A percentile compares a stretch with the other conserved stretches of the same genome.
Evolutionary conservation across 1,140 invertebrate species (phyloP).

Genomic region (Mylabris phalerata): DNA sequence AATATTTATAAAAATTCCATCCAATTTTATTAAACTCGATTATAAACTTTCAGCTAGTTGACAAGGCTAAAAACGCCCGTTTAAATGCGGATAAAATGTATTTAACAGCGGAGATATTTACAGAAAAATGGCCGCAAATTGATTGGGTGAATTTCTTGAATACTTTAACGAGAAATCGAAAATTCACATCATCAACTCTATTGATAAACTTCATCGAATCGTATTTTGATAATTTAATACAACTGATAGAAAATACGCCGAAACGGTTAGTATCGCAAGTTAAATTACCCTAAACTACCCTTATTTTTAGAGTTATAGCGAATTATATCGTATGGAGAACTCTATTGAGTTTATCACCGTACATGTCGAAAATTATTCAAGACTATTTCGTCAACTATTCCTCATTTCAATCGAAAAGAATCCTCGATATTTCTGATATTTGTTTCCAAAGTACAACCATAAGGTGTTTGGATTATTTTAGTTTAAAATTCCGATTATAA

Average conservation of each 20-base stretch:
- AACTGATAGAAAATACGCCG: not conserved
- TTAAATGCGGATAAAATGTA: no score
- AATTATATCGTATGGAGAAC: conserved; percentile 20
- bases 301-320: conserved; percentile 9
- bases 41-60: not conserved
- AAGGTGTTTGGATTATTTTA: no score
- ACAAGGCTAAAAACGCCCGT: no score
- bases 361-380: conserved; percentile 5
- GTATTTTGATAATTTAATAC: no score
- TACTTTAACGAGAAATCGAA: conserved; percentile 11
- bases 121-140: conserved; percentile 2
- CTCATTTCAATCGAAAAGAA: not conserved
- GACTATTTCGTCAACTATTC: not conserved
- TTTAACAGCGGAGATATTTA: no score
- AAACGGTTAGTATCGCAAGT: not conserved
- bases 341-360: conserved; percentile 2
- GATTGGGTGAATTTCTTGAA: conserved; percentile 20
- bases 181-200: no score
- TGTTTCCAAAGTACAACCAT: not conserved
- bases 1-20: not conserved
- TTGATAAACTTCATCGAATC: no score
- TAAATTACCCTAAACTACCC: no score
- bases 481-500: no score
- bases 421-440: not conserved
- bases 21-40: not conserved